phyloP scores from a whole-genome alignment of 2,113 vertebrate species.

The Noturus placidus region DNA sequence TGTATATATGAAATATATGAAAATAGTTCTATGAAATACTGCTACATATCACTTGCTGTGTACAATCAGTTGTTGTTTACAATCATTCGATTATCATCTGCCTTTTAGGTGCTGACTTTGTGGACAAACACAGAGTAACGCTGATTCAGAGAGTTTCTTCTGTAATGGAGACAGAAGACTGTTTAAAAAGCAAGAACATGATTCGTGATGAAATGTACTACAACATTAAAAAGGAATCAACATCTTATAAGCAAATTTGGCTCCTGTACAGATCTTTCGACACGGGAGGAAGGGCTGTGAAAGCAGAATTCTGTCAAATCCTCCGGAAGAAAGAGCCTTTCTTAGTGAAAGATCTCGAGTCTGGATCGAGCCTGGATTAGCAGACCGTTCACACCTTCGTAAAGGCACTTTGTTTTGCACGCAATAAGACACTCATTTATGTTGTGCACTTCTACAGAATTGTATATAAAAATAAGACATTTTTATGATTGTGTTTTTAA shows the following conservation, averaged over 20 bases:
- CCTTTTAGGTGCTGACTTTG: slow-evolving; percentile 20
- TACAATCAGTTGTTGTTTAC: not conserved
- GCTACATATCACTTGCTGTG: not conserved
- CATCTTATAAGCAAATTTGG: not conserved
- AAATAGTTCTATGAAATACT: no score
- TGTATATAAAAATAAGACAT: no score
- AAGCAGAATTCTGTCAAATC: slow-evolving; percentile 32
- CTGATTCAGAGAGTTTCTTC: slow-evolving; percentile 33
- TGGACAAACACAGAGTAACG: not conserved
- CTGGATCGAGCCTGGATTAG: not conserved
- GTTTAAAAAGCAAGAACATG: slow-evolving; percentile 2
- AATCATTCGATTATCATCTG: not conserved
- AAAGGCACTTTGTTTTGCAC: no score
- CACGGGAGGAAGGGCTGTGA: slow-evolving; percentile 4
- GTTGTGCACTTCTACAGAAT: no score
- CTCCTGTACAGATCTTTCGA: not conserved
- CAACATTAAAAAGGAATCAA: not conserved
- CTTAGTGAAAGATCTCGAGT: slow-evolving; percentile 19
- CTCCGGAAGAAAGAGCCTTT: not conserved
- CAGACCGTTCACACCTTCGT: not conserved
- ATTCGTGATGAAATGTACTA: slow-evolving; percentile 13
- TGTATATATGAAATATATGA: no score
- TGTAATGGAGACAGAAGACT: slow-evolving; percentile 30
- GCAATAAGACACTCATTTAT: no score
- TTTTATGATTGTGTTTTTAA: no score